Base-by-base conservation (phyloP, 2,113 vertebrate genomes). In the Epinephelus moara region DNA sequence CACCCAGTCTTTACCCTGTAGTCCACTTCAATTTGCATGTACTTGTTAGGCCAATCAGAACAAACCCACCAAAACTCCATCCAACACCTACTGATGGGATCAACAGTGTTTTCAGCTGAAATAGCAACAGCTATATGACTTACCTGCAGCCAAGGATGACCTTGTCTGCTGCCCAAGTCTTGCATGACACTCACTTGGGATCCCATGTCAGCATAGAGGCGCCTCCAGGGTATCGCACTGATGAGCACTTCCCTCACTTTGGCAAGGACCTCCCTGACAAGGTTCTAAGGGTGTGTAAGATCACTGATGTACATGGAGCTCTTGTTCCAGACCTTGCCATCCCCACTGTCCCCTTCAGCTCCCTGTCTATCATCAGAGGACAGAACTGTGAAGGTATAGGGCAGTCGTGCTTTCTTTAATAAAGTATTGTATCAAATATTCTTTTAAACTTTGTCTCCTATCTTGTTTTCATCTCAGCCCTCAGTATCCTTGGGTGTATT, bases 81-180 rank as follows among this genome's bases (percentile, higher is more conserved):
- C 17, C 15, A n/a, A 70, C 62, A 56, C 53, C 55, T 53, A 70
- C 71, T 73, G 42, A 82, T 77, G 66, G n/a, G 68, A 78, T 70
- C 25, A 52, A 57, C 61, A 15, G 64, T 60, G 62, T 82, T 84
- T 80, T 74, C 79, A 64, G n/a, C 61, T 59, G 15, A 69, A 70
- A 75, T 57, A 73, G 52, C 73, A 75, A 12, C 45, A 27, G 40
- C 61, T 78, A 64, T 19, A 57, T 75, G 53, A 81, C 62, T 78
- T 75, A 80, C 75, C 63, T 86, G 74, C 55, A 81, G 27, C 74
- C 72, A 82, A 74, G 55, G 81, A 72, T 75, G 81, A 88, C 80
- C 83, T 89, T 89, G 81, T 79, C 67, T 85, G 37, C 37, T 47
- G 45, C 59, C 62, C 56, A 60, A 19, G 59, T 52, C 61, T 76